Conservation (phyloP, 2,113 vertebrate genomes). For the Ceuthmochares aereus region DNA sequence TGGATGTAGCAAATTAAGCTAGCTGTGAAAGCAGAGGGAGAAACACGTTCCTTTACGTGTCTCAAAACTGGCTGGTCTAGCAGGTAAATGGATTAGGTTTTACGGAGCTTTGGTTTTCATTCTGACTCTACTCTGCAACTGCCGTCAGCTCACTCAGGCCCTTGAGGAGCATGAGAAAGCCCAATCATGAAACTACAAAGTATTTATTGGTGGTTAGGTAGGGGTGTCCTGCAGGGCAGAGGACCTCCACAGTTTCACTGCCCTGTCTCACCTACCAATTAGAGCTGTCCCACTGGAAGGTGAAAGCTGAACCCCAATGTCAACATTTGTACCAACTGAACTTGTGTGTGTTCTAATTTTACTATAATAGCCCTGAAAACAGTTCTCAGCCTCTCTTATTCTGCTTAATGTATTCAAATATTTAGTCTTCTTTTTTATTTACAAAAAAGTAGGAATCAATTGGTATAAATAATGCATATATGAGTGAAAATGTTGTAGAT, state of each 20-base stretch:
- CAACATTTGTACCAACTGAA: neutral
- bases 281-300: neutral
- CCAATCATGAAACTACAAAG: neutral
- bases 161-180: neutral
- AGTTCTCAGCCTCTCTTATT: neutral
- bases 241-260: neutral
- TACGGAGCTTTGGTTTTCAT: neutral
- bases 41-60: neutral
- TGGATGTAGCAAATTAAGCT: rapidly evolving
- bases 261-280: neutral
- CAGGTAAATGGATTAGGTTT: neutral
- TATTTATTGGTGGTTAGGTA: neutral
- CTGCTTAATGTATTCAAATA: neutral
- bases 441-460: neutral
- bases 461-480: neutral
- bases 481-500: neutral
- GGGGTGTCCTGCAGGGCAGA: too few species aligned
- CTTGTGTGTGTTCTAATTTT: neutral
- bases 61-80: neutral
- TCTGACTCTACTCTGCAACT: neutral
- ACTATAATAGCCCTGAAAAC: neutral
- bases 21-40: neutral
- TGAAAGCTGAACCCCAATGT: neutral
- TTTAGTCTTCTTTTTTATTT: neutral
- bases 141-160: neutral